Evolutionary conservation across 2,888 invertebrate species (phyloP).

Genomic region (Megamerina dolium): DNA sequence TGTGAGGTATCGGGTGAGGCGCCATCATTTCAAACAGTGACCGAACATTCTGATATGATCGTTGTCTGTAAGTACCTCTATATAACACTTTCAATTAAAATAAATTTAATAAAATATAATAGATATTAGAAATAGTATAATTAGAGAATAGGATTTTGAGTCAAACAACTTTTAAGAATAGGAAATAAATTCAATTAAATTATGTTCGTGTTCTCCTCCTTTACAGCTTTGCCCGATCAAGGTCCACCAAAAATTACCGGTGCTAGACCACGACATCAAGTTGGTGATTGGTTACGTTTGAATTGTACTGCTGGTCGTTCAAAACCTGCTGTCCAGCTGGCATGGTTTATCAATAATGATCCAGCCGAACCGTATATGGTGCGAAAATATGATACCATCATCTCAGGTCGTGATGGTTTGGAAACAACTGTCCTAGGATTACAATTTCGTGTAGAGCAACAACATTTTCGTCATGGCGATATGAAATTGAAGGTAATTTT

Average conservation of each 20-base stretch:
- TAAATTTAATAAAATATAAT: too few relatives aligned
- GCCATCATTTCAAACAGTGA: conserved; percentile 64
- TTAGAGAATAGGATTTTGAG: too few relatives aligned
- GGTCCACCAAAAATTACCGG: conserved; percentile 56
- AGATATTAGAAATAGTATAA: too few relatives aligned
- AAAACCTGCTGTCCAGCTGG: conserved; percentile 55
- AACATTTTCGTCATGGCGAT: conserved; percentile 66
- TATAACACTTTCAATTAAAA: too few relatives aligned
- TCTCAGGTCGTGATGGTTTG: conserved; percentile 57
- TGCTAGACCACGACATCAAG: conserved; percentile 55
- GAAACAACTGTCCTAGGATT: conserved; percentile 65
- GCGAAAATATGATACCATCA: conserved; percentile 52
- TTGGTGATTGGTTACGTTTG: conserved; percentile 56
- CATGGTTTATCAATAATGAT: conserved; percentile 59
- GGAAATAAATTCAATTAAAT: conserved; percentile 2
- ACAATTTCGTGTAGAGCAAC: conserved; percentile 61
- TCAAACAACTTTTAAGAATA: too few relatives aligned
- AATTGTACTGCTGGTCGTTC: conserved; percentile 61
- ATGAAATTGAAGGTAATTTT: conserved; percentile 63
- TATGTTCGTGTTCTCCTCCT: too few relatives aligned
- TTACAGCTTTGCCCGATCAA: conserved; percentile 55
- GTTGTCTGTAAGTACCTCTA: conserved; percentile 61
- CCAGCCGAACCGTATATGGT: conserved; percentile 48
- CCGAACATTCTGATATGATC: conserved; percentile 60
- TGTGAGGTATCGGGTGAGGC: conserved; percentile 68